phyloP scores from a whole-genome alignment of 2,888 invertebrate species.

The Miltochrista miniata region DNA sequence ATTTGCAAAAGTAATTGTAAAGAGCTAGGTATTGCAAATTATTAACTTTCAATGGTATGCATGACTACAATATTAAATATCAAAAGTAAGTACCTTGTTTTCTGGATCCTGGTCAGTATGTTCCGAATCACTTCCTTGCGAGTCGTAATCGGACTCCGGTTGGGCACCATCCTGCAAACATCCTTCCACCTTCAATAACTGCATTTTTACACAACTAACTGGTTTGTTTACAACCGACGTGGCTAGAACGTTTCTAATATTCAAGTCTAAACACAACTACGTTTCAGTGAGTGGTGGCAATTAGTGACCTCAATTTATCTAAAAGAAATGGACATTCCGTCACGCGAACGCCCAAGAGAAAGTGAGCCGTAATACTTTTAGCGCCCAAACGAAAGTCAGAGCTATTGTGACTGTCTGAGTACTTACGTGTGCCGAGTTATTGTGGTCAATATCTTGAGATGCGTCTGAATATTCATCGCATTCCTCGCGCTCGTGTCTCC shows the following conservation, averaged over 20 bases:
- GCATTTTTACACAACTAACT: conserved; percentile 55
- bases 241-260: conserved; percentile 48
- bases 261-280: conserved; percentile 58
- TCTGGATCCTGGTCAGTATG: conserved; percentile 88
- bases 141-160: conserved; percentile 78
- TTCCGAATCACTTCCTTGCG: conserved; percentile 77
- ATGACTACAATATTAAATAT: too few relatives aligned
- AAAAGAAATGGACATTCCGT: conserved; percentile 80
- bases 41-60: too few relatives aligned
- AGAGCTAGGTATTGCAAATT: too few relatives aligned
- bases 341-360: conserved; percentile 77
- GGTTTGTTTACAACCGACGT: conserved; percentile 53
- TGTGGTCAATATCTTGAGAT: conserved; percentile 76
- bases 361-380: conserved; percentile 71
- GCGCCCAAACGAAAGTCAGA: conserved; percentile 75
- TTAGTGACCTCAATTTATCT: conserved; percentile 75
- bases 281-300: conserved; percentile 69
- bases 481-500: conserved; percentile 70
- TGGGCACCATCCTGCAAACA: conserved; percentile 74
- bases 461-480: conserved; percentile 79
- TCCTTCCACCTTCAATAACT: conserved; percentile 70
- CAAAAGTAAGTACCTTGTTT: conserved; percentile 81
- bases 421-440: conserved; percentile 76
- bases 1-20: neutral
- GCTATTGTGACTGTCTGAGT: conserved; percentile 37